These are phyloP conservation scores for Rhodophaea formosa DNA, from an alignment of 2,888 invertebrate genomes.

Conservation along the genomic window DNA sequence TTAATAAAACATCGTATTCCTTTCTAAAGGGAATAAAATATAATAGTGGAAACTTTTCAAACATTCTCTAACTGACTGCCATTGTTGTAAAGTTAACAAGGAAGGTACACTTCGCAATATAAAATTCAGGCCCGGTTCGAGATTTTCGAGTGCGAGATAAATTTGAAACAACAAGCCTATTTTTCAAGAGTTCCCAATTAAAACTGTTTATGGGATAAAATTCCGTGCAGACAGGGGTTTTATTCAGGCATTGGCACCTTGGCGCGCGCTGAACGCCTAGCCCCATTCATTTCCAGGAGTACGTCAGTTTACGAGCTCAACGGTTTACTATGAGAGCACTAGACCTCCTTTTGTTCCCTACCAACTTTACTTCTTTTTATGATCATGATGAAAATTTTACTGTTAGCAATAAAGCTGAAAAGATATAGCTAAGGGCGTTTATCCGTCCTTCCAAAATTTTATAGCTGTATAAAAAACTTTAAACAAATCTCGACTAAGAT, in stretches of 20 bases:
- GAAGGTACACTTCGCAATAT: conserved; percentile 34
- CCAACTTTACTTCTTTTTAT: conserved; percentile 51
- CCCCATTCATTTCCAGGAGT: conserved; percentile 54
- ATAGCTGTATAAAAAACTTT: background rate
- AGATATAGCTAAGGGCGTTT: conserved; percentile 26
- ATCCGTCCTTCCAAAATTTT: conserved; percentile 1
- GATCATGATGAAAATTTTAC: conserved; percentile 51
- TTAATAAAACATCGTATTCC: conserved; percentile 62
- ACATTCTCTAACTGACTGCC: conserved; percentile 50
- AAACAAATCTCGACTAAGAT: background rate
- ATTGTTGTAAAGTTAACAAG: conserved; percentile 51
- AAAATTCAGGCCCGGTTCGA: conserved; percentile 28
- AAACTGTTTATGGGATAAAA: conserved; percentile 47
- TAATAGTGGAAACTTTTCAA: conserved; percentile 48
- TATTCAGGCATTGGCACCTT: conserved; percentile 47
- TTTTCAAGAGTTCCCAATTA: conserved; percentile 54
- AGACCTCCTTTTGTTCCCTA: conserved; percentile 55
- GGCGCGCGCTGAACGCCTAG: conserved; percentile 36
- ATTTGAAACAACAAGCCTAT: conserved; percentile 29
- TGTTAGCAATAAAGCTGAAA: conserved; percentile 46
- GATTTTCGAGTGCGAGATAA: conserved; percentile 4
- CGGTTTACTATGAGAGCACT: conserved; percentile 61
- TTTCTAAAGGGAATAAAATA: conserved; percentile 45
- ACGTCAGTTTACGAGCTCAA: conserved; percentile 62
- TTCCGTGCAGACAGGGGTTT: conserved; percentile 34